Conservation (phyloP, 2,888 invertebrate species). For the Encarsia formosa region DNA sequence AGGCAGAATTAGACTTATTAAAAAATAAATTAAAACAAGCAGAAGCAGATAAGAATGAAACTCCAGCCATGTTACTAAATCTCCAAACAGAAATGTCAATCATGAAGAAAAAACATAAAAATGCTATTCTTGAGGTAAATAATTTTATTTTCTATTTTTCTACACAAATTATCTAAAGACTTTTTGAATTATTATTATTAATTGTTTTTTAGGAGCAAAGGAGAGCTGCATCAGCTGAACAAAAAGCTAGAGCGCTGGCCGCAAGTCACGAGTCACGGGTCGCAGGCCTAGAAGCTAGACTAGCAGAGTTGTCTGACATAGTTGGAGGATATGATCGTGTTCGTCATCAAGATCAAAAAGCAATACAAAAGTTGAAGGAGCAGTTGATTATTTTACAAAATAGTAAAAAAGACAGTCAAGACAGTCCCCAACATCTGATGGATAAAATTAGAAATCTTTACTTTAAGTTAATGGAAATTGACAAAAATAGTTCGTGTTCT, state of each 20-base stretch:
- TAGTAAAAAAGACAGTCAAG: conserved; percentile 29
- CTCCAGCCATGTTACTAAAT: conserved; percentile 62
- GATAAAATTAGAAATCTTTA: conserved; percentile 53
- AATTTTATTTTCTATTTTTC: conserved; percentile 2
- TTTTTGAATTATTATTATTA: neutral
- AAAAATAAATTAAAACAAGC: conserved; percentile 63
- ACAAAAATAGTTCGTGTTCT: conserved; percentile 46
- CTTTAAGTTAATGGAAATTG: conserved; percentile 47
- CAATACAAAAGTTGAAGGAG: conserved; percentile 65
- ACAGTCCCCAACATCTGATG: conserved; percentile 44
- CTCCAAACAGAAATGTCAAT: conserved; percentile 70
- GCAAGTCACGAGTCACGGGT: conserved; percentile 74
- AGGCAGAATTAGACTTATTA: conserved; percentile 64
- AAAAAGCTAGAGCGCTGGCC: conserved; percentile 64
- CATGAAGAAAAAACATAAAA: conserved; percentile 69
- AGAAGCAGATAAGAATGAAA: conserved; percentile 60
- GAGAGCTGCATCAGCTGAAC: conserved; percentile 69
- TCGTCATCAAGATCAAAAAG: conserved; percentile 67
- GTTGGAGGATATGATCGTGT: conserved; percentile 74
- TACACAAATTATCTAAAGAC: neutral
- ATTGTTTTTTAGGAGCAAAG: conserved; percentile 59
- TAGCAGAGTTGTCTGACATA: conserved; percentile 75
- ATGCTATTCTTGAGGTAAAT: conserved; percentile 62
- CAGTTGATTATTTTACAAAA: conserved; percentile 43
- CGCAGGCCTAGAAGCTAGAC: conserved; percentile 67